phyloP scores from a whole-genome alignment of 2,888 invertebrate species.

The Amphimallon solstitiale region DNA sequence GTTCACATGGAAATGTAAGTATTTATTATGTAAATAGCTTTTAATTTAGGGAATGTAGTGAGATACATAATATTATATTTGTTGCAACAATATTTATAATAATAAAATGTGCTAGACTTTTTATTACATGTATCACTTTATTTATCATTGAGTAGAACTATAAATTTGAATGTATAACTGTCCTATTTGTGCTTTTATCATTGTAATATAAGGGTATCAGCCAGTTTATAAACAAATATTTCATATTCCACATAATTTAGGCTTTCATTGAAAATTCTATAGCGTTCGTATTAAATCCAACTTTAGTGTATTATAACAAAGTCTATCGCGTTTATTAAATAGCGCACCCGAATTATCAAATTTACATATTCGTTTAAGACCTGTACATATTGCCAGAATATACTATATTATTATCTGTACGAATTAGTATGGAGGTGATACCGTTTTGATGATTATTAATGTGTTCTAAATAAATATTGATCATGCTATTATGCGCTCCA shows the following conservation, averaged over 20 bases:
- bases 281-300: constrained; percentile 35
- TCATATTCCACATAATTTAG: constrained; percentile 3
- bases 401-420: constrained; percentile 28
- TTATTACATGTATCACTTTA: too few relatives aligned
- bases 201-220: too few relatives aligned
- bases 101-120: too few relatives aligned
- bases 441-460: constrained; percentile 34
- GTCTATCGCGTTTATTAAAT: constrained; percentile 31
- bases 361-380: constrained; percentile 28
- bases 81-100: too few relatives aligned
- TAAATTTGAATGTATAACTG: too few relatives aligned
- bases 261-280: constrained; percentile 32
- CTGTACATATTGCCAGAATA: constrained; percentile 15
- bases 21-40: too few relatives aligned
- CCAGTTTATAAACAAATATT: too few relatives aligned
- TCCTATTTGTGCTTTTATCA: too few relatives aligned
- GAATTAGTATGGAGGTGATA: constrained; percentile 29
- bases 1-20: too few relatives aligned
- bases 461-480: constrained; percentile 32
- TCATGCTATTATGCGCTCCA: constrained; percentile 20
- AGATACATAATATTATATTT: too few relatives aligned
- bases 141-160: too few relatives aligned
- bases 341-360: constrained; percentile 17
- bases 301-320: constrained; percentile 37
- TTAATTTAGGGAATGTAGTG: too few relatives aligned